Percentiles rank a stretch among this genome's conserved stretches.
Evolutionary conservation across 2,797 vertebrate species (phyloP).

Genomic region (Masticophis lateralis): DNA sequence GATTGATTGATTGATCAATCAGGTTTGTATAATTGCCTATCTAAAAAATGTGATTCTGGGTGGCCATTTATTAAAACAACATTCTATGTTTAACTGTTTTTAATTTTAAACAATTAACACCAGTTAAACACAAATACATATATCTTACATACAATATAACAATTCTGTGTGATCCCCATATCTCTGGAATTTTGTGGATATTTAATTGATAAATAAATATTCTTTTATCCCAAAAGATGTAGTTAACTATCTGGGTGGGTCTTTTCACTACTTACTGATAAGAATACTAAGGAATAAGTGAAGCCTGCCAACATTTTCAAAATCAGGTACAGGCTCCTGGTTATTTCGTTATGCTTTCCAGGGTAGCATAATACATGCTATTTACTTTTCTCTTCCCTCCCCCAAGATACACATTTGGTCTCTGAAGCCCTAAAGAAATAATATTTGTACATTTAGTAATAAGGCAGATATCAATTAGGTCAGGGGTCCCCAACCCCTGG

Average conservation of each 20-base stretch:
- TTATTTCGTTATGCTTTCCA: background rate
- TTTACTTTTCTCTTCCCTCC: background rate
- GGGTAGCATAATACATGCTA: background rate
- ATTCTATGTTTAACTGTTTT: background rate
- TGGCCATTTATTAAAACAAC: background rate
- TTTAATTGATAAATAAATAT: background rate
- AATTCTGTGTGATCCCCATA: background rate
- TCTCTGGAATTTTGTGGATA: background rate
- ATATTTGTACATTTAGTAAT: background rate
- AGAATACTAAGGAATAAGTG: background rate
- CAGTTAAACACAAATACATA: background rate
- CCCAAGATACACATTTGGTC: background rate
- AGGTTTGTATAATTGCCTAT: background rate
- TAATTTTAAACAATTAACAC: background rate
- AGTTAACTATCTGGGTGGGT: background rate
- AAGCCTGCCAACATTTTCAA: background rate
- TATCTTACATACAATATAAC: background rate
- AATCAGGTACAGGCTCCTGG: background rate
- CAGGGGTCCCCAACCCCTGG: too few relatives aligned
- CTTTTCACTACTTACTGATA: background rate
- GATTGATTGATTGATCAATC: background rate
- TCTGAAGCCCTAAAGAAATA: background rate
- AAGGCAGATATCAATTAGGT: background rate
- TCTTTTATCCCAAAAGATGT: background rate
- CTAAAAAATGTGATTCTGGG: background rate